Percentiles rank a stretch among this genome's conserved stretches.
phyloP scores from a whole-genome alignment of 2,113 vertebrate species.

The Tyto alba region DNA sequence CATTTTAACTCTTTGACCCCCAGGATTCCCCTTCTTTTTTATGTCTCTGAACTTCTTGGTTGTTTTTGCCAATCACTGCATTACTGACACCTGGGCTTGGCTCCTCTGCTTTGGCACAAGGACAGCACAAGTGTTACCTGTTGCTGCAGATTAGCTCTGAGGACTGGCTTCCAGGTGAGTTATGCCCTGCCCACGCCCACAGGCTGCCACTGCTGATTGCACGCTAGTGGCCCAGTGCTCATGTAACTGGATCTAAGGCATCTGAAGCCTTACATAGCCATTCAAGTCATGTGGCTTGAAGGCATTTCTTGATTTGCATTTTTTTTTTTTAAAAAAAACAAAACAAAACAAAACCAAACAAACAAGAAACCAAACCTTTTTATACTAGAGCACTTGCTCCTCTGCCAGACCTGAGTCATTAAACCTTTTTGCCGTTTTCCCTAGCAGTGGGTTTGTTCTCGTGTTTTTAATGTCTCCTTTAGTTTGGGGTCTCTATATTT shows the following conservation, averaged over 20 bases:
- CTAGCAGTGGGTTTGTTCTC: background rate
- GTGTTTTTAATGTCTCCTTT: background rate
- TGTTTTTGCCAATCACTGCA: background rate
- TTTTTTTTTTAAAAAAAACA: background rate
- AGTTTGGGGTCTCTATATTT: background rate
- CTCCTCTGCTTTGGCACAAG: background rate
- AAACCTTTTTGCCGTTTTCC: background rate
- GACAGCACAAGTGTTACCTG: background rate
- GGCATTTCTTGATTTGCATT: background rate
- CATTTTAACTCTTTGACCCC: background rate
- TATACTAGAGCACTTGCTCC: background rate
- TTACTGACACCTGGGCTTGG: background rate
- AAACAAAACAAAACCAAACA: too few relatives aligned
- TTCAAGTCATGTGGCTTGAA: background rate
- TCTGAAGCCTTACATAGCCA: background rate
- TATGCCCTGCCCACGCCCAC: background rate
- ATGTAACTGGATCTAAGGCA: background rate
- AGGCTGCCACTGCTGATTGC: background rate
- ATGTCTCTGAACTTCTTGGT: background rate
- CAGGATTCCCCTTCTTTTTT: background rate
- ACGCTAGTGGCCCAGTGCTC: background rate
- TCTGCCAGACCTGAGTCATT: background rate
- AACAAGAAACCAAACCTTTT: background rate
- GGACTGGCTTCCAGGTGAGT: background rate
- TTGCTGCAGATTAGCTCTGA: background rate